Evolutionary conservation across 2,113 vertebrate species (phyloP).

Genomic region (Ptyas mucosa): DNA sequence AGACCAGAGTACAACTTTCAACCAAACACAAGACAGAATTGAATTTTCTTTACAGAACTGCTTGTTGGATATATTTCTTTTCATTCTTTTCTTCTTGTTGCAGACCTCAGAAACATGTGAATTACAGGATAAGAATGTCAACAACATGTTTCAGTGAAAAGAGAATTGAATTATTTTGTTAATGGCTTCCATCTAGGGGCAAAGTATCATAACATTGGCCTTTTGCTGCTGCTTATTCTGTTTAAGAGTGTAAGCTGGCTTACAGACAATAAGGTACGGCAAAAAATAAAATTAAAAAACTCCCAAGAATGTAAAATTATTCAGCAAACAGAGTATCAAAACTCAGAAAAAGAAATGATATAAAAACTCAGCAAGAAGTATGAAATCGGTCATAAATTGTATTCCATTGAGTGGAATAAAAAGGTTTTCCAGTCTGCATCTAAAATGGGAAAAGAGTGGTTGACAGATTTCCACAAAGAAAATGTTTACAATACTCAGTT

Average conservation of each 20-base stretch:
- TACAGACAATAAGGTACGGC: not conserved
- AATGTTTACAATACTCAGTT: not conserved
- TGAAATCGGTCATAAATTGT: not conserved
- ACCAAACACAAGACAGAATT: not conserved
- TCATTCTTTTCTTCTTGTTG: not conserved
- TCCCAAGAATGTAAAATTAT: not conserved
- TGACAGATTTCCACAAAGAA: not conserved
- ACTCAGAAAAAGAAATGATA: not conserved
- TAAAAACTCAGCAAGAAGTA: not conserved
- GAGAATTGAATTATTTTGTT: not conserved
- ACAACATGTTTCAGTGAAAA: not conserved
- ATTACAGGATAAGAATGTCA: not conserved
- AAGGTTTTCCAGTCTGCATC: no score
- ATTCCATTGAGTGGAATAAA: not conserved
- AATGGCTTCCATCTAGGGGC: not conserved
- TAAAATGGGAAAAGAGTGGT: not conserved
- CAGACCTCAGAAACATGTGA: not conserved
- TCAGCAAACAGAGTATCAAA: not conserved
- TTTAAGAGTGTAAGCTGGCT: not conserved
- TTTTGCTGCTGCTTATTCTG: not conserved
- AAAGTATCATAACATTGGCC: not conserved
- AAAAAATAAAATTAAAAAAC: not conserved
- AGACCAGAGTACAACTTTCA: not conserved
- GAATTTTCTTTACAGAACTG: not conserved
- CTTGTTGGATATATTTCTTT: not conserved